phyloP scores from a whole-genome alignment of 2,113 vertebrate species.

The Leucopsar rothschildi region DNA sequence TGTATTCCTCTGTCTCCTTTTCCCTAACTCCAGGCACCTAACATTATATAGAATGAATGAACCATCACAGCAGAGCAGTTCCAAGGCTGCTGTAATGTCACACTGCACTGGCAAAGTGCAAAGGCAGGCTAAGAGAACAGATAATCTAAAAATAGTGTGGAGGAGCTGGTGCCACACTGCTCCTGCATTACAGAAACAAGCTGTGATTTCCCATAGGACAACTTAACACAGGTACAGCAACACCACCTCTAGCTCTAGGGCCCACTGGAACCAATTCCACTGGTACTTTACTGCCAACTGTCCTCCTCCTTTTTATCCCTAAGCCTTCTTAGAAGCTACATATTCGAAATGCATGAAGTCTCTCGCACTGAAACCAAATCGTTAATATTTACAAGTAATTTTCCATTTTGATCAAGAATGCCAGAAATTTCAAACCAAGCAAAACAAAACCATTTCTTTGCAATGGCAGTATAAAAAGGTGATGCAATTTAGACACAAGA shows the following conservation, averaged over 20 bases:
- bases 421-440: background rate
- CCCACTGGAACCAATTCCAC: background rate
- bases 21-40: background rate
- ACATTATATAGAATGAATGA: accelerated
- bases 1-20: background rate
- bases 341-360: background rate
- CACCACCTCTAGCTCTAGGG: background rate
- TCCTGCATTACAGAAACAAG: background rate
- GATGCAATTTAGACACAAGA: background rate
- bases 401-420: background rate
- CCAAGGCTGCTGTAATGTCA: background rate
- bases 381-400: background rate
- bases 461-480: background rate
- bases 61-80: background rate
- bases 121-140: background rate
- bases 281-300: background rate
- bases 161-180: background rate
- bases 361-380: background rate
- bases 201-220: background rate
- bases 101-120: background rate
- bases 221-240: background rate
- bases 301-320: background rate
- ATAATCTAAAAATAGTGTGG: background rate
- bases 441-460: background rate
- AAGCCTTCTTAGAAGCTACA: background rate